Conservation (phyloP, 2,888 invertebrate species). For the Cepaea hortensis region DNA sequence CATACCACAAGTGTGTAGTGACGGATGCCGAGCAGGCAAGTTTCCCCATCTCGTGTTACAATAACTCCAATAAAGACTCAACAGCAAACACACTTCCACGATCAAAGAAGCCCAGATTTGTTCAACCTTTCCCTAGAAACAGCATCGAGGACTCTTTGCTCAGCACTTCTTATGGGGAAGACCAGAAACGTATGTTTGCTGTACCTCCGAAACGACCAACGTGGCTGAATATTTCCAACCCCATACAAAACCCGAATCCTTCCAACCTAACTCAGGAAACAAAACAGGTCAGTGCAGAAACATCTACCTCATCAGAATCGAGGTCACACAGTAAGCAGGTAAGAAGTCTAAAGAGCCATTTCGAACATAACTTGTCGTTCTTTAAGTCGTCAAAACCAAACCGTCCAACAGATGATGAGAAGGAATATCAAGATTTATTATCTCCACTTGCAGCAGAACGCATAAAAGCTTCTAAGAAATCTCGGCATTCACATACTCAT, state of each 20-base stretch:
- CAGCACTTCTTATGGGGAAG: not conserved
- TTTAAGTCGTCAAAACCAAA: conserved; percentile 9
- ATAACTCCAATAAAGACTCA: not conserved
- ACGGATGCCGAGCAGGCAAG: not conserved
- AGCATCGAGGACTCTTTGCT: not conserved
- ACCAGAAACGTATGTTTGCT: not conserved
- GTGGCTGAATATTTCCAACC: not conserved
- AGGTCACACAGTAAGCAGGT: conserved; percentile 10
- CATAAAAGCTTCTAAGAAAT: conserved; percentile 23
- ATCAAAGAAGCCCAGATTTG: conserved; percentile 15
- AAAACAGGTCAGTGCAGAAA: not conserved
- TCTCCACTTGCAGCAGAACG: conserved; percentile 35
- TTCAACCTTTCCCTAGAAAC: not conserved
- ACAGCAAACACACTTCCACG: conserved; percentile 23
- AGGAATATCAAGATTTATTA: conserved; percentile 31
- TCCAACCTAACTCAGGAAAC: not conserved
- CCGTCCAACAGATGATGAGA: conserved; percentile 22
- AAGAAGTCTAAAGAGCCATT: not conserved
- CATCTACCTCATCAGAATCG: not conserved
- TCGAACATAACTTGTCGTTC: conserved; percentile 29
- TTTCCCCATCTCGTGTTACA: no score
- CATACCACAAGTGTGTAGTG: not conserved
- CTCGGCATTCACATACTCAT: not conserved
- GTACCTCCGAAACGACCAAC: not conserved
- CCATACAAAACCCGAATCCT: no score